Conservation (phyloP, 1,140 invertebrate species). For the Leptoteleia sp. region DNA sequence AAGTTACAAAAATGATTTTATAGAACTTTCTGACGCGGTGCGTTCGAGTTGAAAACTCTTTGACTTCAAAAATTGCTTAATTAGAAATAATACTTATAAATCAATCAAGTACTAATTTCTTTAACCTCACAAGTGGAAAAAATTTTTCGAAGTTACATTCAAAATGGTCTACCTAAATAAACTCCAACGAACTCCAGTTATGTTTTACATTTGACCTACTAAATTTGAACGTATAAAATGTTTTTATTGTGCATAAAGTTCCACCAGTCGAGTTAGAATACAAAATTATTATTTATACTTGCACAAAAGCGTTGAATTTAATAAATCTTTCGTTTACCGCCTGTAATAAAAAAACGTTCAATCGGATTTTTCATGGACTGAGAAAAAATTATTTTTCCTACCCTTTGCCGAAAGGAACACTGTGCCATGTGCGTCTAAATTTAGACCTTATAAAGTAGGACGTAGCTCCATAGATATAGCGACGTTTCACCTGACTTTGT, state of each 20-base stretch:
- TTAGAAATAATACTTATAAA: too few relatives aligned
- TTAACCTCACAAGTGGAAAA: too few relatives aligned
- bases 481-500: constrained; percentile 25
- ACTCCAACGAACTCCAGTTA: constrained; percentile 2
- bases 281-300: constrained; percentile 25
- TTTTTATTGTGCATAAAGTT: constrained; percentile 25
- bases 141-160: too few relatives aligned
- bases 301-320: constrained; percentile 5
- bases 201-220: constrained; percentile 10
- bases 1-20: too few relatives aligned
- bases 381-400: constrained; percentile 14
- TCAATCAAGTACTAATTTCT: too few relatives aligned
- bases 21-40: too few relatives aligned
- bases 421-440: constrained; percentile 19
- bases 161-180: constrained; percentile 9
- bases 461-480: constrained; percentile 13
- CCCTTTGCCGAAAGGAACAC: constrained; percentile 30
- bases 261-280: not conserved
- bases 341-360: constrained; percentile 25
- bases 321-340: constrained; percentile 19
- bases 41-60: too few relatives aligned
- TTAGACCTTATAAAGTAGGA: constrained; percentile 45
- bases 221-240: constrained; percentile 20
- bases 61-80: too few relatives aligned
- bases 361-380: constrained; percentile 24